phyloP scores from a whole-genome alignment of 2,888 invertebrate species.

The Leucophenga montana region DNA sequence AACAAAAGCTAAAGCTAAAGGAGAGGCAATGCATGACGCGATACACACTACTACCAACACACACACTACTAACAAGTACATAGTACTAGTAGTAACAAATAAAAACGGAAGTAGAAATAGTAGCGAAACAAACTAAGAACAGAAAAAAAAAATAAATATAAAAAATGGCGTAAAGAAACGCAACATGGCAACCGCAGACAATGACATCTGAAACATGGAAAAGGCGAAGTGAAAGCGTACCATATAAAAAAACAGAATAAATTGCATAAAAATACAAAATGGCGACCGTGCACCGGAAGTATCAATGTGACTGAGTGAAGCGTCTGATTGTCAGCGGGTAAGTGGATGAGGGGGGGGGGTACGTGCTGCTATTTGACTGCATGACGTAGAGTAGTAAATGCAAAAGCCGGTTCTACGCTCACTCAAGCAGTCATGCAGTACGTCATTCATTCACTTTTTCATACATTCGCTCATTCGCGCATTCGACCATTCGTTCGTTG shows the following conservation, averaged over 20 bases:
- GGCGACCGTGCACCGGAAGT: not conserved
- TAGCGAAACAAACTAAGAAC: not conserved
- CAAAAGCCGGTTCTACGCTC: too few species aligned
- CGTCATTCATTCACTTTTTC: constrained; percentile 1
- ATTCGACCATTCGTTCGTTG: not conserved
- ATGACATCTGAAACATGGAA: not conserved
- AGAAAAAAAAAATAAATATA: constrained; percentile 40
- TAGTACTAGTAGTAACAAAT: constrained; percentile 27
- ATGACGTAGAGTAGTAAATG: too few species aligned
- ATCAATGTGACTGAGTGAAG: not conserved
- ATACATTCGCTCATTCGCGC: not conserved
- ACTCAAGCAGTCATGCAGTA: not conserved
- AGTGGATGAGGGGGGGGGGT: not conserved
- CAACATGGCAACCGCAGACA: constrained; percentile 7
- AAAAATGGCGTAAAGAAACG: constrained; percentile 10
- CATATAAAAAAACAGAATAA: constrained; percentile 3
- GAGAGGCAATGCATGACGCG: constrained; percentile 43
- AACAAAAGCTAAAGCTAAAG: constrained; percentile 45
- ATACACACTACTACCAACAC: too few species aligned
- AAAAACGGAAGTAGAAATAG: constrained; percentile 32
- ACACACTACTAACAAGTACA: too few species aligned
- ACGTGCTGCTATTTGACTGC: too few species aligned
- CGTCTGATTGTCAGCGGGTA: not conserved
- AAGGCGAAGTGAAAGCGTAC: not conserved
- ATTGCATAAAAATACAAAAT: too few species aligned